Evolutionary conservation across 2,888 invertebrate species (phyloP).

Genomic region (Erpobdella octoculata): DNA sequence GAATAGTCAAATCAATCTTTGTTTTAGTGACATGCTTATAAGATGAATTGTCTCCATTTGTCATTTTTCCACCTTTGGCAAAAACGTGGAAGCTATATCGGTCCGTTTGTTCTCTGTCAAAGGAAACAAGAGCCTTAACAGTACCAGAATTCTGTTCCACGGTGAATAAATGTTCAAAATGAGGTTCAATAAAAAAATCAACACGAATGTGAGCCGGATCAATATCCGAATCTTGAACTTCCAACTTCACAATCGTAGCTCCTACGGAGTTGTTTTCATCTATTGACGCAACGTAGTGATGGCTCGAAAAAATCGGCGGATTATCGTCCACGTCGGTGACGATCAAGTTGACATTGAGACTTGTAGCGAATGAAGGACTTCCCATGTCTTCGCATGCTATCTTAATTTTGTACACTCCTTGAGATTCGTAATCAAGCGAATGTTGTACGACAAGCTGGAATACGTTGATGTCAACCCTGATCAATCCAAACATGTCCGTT

Average conservation of each 20-base stretch:
- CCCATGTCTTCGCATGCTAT: constrained; percentile 22
- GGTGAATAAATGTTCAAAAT: constrained; percentile 18
- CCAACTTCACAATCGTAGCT: neutral
- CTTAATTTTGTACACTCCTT: neutral
- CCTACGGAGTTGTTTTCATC: neutral
- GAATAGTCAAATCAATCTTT: neutral
- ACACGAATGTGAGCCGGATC: neutral
- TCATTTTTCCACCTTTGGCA: constrained; percentile 9
- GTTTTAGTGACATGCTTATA: constrained; percentile 20
- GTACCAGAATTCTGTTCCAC: constrained; percentile 12
- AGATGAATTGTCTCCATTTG: constrained; percentile 5
- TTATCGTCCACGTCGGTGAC: constrained; percentile 20
- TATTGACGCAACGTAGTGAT: neutral
- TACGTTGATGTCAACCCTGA: neutral
- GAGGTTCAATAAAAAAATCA: constrained; percentile 18
- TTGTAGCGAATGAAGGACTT: neutral
- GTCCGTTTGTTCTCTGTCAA: constrained; percentile 9
- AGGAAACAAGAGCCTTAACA: neutral
- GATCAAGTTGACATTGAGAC: constrained; percentile 2
- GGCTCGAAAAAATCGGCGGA: constrained; percentile 3
- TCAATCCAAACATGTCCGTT: neutral
- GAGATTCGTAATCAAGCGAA: neutral
- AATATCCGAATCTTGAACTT: constrained; percentile 1
- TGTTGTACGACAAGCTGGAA: constrained; percentile 12
- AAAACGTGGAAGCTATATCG: constrained; percentile 20